A percentile compares a stretch with the other conserved stretches of the same genome.
phyloP scores from a whole-genome alignment of 2,113 vertebrate genomes.

The Sorex araneus region DNA sequence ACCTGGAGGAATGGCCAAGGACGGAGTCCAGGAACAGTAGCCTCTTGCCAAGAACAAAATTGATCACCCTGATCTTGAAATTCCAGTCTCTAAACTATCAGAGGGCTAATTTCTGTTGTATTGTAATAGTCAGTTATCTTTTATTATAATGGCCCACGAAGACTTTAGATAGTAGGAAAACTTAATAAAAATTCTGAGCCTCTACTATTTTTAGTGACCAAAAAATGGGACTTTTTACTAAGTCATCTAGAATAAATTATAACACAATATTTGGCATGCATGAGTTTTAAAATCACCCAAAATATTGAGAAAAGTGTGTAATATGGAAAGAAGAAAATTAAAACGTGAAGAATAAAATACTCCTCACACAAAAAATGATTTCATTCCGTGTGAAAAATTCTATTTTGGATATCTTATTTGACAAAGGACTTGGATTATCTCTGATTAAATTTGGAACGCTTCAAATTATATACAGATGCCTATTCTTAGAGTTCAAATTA shows the following conservation, averaged over 20 bases:
- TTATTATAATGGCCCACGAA: neutral
- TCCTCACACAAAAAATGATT: constrained; percentile 5
- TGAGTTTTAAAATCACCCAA: neutral
- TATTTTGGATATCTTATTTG: constrained; percentile 5
- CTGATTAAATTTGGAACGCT: constrained; percentile 13
- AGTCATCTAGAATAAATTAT: constrained; percentile 20
- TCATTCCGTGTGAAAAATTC: neutral
- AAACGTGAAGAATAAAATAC: neutral
- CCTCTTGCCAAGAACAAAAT: neutral
- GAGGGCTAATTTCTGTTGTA: constrained; percentile 44
- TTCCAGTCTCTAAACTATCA: neutral
- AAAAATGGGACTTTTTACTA: too few species aligned
- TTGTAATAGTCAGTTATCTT: neutral
- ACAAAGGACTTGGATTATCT: constrained; percentile 9
- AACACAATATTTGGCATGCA: neutral
- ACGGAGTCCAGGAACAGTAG: too few species aligned
- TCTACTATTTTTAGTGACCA: too few species aligned
- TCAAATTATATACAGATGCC: neutral
- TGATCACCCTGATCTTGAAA: neutral
- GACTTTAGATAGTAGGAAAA: neutral
- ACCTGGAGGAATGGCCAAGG: too few species aligned
- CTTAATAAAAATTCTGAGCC: neutral
- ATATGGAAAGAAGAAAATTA: constrained; percentile 1
- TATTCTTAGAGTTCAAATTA: constrained; percentile 26
- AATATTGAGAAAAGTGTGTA: neutral